Conservation (phyloP, 92 coral and sea anemone species). For the Porites rus region DNA sequence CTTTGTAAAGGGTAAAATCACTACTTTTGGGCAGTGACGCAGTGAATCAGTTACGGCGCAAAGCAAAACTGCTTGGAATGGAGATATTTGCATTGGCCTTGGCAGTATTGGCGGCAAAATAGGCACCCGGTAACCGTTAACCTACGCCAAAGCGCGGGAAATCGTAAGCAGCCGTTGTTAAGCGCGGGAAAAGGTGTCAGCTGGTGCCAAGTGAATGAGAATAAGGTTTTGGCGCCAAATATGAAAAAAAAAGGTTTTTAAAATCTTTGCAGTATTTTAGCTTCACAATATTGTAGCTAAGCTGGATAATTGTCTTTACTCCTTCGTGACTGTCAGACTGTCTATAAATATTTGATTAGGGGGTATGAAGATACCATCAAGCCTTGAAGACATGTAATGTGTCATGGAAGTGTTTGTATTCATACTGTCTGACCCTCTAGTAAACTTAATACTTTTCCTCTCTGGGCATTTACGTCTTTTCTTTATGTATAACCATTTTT, state of each 20-base stretch:
- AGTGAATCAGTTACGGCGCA: neutral
- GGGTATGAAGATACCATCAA: conserved; percentile 28
- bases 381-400: conserved; percentile 21
- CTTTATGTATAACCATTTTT: no score
- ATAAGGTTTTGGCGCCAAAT: no score
- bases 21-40: neutral
- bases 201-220: neutral
- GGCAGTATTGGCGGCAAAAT: neutral
- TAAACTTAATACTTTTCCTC: no score
- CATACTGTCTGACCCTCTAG: conserved; percentile 79
- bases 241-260: no score
- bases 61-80: neutral
- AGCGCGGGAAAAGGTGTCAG: neutral
- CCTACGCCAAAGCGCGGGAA: neutral
- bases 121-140: neutral
- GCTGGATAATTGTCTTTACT: no score
- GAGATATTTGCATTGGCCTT: neutral
- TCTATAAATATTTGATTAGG: neutral
- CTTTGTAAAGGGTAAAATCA: neutral
- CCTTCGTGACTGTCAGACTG: no score
- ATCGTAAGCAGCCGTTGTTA: no score
- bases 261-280: no score
- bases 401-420: conserved; percentile 57
- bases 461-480: no score
- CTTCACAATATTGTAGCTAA: no score